These are phyloP conservation scores for Oophaga pumilio DNA, from an alignment of 2,113 vertebrate genomes.

Conservation along the genomic window DNA sequence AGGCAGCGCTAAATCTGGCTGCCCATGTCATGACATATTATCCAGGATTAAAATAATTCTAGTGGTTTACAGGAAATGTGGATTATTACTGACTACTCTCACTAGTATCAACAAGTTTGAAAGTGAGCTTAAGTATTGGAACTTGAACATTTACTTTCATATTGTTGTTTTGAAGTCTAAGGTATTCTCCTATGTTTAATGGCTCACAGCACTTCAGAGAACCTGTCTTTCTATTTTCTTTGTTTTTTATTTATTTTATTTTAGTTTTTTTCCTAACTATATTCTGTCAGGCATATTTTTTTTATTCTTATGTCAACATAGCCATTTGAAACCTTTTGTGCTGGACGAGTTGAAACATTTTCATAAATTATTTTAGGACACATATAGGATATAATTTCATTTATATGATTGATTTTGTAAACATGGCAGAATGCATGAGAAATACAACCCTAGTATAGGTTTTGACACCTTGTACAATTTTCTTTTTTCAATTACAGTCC, in stretches of 20 bases:
- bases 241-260: too few species aligned
- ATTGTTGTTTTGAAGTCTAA: neutral
- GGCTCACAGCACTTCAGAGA: too few species aligned
- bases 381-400: too few species aligned
- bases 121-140: neutral
- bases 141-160: neutral
- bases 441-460: too few species aligned
- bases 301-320: too few species aligned
- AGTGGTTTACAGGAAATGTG: neutral
- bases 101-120: constrained; percentile 22
- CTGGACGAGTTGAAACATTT: neutral
- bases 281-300: too few species aligned
- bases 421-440: too few species aligned
- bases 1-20: constrained; percentile 21
- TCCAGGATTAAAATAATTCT: constrained; percentile 39
- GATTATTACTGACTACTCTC: constrained; percentile 22
- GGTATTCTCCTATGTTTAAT: neutral
- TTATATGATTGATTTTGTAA: too few species aligned
- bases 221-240: neutral
- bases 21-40: constrained; percentile 20
- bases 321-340: too few species aligned
- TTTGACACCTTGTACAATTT: too few species aligned
- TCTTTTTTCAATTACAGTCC: neutral
- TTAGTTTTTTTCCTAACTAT: too few species aligned
- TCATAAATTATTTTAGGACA: neutral